A percentile compares a stretch with the other conserved stretches of the same genome.
Evolutionary conservation across 2,113 vertebrate genomes (phyloP).

Genomic region (Nematolebias whitei): DNA sequence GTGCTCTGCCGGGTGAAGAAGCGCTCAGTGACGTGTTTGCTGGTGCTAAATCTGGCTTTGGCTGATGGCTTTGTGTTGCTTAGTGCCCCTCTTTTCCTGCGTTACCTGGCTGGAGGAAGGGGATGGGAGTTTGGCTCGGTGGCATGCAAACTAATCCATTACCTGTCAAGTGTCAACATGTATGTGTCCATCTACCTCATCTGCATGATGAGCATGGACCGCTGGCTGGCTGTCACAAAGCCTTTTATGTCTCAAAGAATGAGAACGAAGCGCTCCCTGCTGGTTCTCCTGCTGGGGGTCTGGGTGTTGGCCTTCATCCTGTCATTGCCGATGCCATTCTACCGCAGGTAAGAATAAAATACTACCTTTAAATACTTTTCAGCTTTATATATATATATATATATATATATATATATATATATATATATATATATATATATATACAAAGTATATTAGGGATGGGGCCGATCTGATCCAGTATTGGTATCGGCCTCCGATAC

Average conservation of each 20-base stretch:
- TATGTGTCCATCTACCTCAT: slow-evolving; percentile 91
- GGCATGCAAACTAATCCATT: slow-evolving; percentile 86
- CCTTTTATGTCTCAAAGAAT: slow-evolving; percentile 86
- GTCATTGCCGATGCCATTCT: slow-evolving; percentile 84
- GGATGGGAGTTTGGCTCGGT: slow-evolving; percentile 84
- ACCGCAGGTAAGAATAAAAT: slow-evolving; percentile 77
- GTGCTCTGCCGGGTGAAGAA: slow-evolving; percentile 80
- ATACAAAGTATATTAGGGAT: too few relatives aligned
- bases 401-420: too few relatives aligned
- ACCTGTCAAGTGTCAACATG: slow-evolving; percentile 88
- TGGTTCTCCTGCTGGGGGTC: slow-evolving; percentile 77
- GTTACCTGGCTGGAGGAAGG: slow-evolving; percentile 66
- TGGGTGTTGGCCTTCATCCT: slow-evolving; percentile 83
- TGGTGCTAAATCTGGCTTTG: slow-evolving; percentile 85
- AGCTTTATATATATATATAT: too few relatives aligned
- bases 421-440: too few relatives aligned
- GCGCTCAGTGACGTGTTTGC: slow-evolving; percentile 84
- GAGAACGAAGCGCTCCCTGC: slow-evolving; percentile 79
- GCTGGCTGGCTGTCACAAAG: slow-evolving; percentile 84
- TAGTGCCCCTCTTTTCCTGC: slow-evolving; percentile 85
- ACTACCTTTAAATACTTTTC: too few relatives aligned
- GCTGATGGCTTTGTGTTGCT: slow-evolving; percentile 85
- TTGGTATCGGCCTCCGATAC: too few relatives aligned
- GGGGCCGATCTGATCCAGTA: too few relatives aligned
- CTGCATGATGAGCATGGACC: slow-evolving; percentile 88